Conservation (phyloP, 2,113 vertebrate genomes). For the Sylvilagus bachmani region DNA sequence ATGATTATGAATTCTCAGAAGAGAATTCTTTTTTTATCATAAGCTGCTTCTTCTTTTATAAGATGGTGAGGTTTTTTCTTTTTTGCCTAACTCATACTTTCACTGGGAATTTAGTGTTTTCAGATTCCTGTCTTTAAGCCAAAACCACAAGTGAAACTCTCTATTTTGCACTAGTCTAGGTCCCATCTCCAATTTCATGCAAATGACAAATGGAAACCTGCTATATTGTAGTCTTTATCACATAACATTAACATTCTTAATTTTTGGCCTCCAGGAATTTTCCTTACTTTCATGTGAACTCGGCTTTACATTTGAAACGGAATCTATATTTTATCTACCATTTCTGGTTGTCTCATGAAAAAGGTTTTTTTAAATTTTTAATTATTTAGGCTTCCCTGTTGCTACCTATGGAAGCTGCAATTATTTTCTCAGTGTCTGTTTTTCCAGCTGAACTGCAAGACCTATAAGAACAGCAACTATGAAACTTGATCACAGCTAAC, state of each 20-base stretch:
- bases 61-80: neutral
- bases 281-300: neutral
- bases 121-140: neutral
- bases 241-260: neutral
- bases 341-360: slow-evolving; percentile 22
- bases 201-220: neutral
- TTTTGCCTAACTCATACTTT: neutral
- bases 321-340: slow-evolving; percentile 10
- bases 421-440: neutral
- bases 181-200: neutral
- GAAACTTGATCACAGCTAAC: neutral
- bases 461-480: neutral
- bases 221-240: neutral
- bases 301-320: neutral
- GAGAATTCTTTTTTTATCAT: neutral
- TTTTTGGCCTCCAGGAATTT: neutral
- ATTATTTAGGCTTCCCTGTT: neutral
- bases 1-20: neutral
- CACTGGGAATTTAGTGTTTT: neutral
- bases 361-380: neutral
- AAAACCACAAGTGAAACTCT: neutral
- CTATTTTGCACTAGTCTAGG: neutral
- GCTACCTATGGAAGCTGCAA: neutral
- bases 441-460: neutral
- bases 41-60: neutral